phyloP scores from a whole-genome alignment of 1,140 invertebrate genomes.

The Orchestia grillus region DNA sequence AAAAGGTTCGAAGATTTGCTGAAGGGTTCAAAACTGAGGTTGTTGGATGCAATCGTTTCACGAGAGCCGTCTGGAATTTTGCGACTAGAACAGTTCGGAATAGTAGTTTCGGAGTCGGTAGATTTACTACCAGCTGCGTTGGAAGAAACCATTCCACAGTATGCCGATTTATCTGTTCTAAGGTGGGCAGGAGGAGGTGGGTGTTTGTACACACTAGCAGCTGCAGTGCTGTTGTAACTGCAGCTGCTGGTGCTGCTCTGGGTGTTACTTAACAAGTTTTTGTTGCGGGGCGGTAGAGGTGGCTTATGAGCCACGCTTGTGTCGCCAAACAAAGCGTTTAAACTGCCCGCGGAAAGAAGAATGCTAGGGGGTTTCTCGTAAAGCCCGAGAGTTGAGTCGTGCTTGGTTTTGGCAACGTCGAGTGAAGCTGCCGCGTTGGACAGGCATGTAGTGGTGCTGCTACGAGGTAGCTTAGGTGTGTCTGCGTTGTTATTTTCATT shows the following conservation, averaged over 20 bases:
- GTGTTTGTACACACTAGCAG: slow-evolving; percentile 36
- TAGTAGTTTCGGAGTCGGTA: neutral
- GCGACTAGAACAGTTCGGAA: neutral
- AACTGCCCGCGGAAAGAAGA: neutral
- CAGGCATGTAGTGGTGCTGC: neutral
- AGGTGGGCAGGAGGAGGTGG: slow-evolving; percentile 32
- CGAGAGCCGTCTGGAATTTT: neutral
- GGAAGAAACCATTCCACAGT: neutral
- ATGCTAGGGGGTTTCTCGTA: slow-evolving; percentile 23
- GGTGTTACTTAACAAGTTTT: slow-evolving; percentile 59
- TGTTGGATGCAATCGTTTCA: neutral
- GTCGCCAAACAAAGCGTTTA: slow-evolving; percentile 63
- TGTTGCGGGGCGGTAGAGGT: slow-evolving; percentile 66
- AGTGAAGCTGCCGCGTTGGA: neutral
- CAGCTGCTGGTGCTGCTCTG: slow-evolving; percentile 1
- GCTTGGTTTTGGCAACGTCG: neutral
- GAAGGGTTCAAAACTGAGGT: too few species aligned
- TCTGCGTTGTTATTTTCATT: neutral
- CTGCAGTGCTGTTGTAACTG: neutral
- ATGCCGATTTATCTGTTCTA: neutral
- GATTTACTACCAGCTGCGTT: neutral
- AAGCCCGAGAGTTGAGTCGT: neutral
- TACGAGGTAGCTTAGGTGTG: neutral
- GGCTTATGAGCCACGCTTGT: slow-evolving; percentile 68
- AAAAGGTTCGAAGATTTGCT: neutral